These are phyloP conservation scores for Chaetura pelagica DNA, from an alignment of 2,113 vertebrate genomes.

Conservation along the genomic window DNA sequence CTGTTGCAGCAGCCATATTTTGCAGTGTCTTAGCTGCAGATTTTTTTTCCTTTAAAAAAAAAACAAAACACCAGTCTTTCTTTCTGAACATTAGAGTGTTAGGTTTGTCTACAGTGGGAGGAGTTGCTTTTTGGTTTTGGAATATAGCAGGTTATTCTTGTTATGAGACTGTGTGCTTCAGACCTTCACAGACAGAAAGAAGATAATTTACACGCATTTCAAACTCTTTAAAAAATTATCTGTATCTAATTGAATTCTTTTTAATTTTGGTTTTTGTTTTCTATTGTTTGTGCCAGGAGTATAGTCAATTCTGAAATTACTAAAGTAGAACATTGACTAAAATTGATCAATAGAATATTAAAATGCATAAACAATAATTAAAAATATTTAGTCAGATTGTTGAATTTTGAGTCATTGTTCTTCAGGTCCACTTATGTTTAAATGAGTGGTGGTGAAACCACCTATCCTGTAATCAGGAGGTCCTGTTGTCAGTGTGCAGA, in stretches of 20 bases:
- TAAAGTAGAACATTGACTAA: not conserved
- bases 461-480: not conserved
- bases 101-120: constrained; percentile 30
- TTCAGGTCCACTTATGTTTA: not conserved
- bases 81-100: constrained; percentile 7
- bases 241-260: not conserved
- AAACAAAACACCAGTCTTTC: not conserved
- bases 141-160: constrained; percentile 17
- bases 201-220: not conserved
- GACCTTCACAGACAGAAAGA: not conserved
- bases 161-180: not conserved
- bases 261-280: not conserved
- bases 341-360: not conserved
- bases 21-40: constrained; percentile 38
- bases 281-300: not conserved
- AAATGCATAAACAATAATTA: not conserved
- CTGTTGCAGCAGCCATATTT: constrained; percentile 42
- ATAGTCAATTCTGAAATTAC: not conserved
- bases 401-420: not conserved
- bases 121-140: constrained; percentile 33
- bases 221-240: not conserved
- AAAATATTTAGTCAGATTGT: not conserved
- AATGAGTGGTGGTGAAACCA: not conserved
- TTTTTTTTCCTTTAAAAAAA: not conserved
- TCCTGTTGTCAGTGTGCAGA: not conserved